These are phyloP conservation scores for Andrena fulva DNA, from an alignment of 2,888 invertebrate species.

Conservation along the genomic window DNA sequence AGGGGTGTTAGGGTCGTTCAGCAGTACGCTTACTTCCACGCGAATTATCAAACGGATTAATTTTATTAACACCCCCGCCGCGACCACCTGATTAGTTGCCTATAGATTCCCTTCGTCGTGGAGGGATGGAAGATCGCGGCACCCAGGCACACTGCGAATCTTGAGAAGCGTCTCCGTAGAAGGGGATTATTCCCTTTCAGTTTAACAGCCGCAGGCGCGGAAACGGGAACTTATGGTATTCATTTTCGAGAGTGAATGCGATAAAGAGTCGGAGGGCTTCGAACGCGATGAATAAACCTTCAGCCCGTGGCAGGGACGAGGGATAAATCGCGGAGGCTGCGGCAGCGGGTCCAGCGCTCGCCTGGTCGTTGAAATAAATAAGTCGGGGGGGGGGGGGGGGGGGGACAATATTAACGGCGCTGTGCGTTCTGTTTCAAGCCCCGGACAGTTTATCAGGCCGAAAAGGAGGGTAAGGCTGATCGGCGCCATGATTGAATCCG, in stretches of 20 bases:
- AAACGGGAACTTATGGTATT: background rate
- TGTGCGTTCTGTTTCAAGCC: slow-evolving; percentile 17
- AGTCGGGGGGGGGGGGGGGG: background rate
- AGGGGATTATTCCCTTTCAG: too few species aligned
- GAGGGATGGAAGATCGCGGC: too few species aligned
- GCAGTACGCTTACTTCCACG: too few species aligned
- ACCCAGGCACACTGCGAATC: too few species aligned
- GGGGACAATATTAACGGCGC: slow-evolving; percentile 30
- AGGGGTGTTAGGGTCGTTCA: too few species aligned
- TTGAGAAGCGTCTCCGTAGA: too few species aligned
- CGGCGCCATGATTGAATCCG: slow-evolving; percentile 42
- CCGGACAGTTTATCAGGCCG: slow-evolving; percentile 28
- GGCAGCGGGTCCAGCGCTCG: background rate
- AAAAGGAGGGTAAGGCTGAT: slow-evolving; percentile 34
- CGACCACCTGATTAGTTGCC: too few species aligned
- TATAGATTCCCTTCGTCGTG: too few species aligned
- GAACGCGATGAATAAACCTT: background rate
- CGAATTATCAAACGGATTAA: too few species aligned
- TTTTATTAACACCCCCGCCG: too few species aligned
- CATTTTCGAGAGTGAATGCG: background rate
- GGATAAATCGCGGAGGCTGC: background rate
- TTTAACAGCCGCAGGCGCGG: too few species aligned
- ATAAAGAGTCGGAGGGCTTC: background rate
- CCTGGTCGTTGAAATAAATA: slow-evolving; percentile 8
- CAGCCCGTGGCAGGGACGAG: background rate